Evolutionary conservation across 2,113 vertebrate species (phyloP), one percentile per base, ranked within the genome.

Genomic region (Pomatostomus ruficeps): DNA sequence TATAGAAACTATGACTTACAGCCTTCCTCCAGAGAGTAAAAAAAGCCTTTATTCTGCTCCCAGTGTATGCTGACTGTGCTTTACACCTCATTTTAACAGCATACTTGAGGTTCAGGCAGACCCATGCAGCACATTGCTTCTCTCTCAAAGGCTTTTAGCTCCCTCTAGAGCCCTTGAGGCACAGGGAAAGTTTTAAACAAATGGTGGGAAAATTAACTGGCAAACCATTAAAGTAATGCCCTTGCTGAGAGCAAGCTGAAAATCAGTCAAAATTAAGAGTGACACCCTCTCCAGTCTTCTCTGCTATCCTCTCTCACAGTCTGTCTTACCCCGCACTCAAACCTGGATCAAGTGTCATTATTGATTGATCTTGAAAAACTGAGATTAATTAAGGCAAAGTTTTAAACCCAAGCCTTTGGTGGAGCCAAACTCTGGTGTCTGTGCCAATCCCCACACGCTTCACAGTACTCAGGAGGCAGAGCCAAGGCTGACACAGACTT

Each of bases 161-260:
- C 97, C 97, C 96, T 94, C 95, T 97, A 95, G 91, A 96, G 97
- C 66, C 80, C 55, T 59, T 52, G 61, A 81, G 65, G 61, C 33
- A 86, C 62, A 72, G 0, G 7, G 40, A 52, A 26, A 46, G 59
- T 52, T 90, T 55, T 58, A 54, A 85, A 35, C 51, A 52, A 82
- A 85, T 2, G 8, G 85, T 42, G 49, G 24, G 4, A 52, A 89
- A 94, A 78, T 45, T 59, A 80, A 86, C 2, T 63, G 36, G 38
- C 31, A 76, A 88, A 66, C 3, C 7, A 71, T 51, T 87, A 82
- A 82, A 77, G 38, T 35, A 68, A 81, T 24, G 28, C 7, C 66
- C 43, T 89, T 66, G 24, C 54, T 63, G 45, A 36, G 52, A 94
- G 65, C 35, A 87, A 85, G 73, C 48, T 66, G 65, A 66, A 83